Conservation (phyloP, 2,113 vertebrate species). For the Copsychus sechellarum region DNA sequence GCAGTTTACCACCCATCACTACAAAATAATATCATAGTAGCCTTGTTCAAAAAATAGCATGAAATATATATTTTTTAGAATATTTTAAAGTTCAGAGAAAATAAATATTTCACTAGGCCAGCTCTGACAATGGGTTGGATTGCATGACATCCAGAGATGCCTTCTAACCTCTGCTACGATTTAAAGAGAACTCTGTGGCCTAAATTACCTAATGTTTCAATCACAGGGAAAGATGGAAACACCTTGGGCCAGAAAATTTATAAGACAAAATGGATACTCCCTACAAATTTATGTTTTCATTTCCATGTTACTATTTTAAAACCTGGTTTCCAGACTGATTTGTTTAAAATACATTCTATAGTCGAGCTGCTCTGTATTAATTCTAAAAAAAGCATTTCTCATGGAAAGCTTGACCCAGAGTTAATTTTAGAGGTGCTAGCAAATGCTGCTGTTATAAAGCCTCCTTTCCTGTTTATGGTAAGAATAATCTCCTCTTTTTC, state of each 20-base stretch:
- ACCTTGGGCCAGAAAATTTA: background rate
- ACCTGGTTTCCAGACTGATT: background rate
- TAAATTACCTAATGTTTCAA: background rate
- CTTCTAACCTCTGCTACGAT: background rate
- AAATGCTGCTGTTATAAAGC: slow-evolving; percentile 17
- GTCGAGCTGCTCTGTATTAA: slow-evolving; percentile 3
- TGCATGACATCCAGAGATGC: background rate
- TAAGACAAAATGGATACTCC: background rate
- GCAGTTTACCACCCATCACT: background rate
- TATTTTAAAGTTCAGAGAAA: background rate
- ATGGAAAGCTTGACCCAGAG: slow-evolving; percentile 23
- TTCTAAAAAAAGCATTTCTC: slow-evolving; percentile 30
- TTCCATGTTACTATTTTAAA: slow-evolving; percentile 30
- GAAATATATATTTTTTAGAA: background rate
- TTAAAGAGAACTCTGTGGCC: background rate
- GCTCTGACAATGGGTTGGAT: background rate
- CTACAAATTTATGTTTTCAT: background rate
- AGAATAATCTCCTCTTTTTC: slow-evolving; percentile 30
- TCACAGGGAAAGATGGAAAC: background rate
- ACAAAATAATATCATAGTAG: background rate
- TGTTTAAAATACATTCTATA: background rate
- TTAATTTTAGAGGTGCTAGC: slow-evolving; percentile 56
- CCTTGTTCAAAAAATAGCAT: background rate
- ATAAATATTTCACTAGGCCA: background rate
- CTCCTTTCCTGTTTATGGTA: slow-evolving; percentile 54